Conservation (phyloP, 2,113 vertebrate species). For the Tapirus terrestris region DNA sequence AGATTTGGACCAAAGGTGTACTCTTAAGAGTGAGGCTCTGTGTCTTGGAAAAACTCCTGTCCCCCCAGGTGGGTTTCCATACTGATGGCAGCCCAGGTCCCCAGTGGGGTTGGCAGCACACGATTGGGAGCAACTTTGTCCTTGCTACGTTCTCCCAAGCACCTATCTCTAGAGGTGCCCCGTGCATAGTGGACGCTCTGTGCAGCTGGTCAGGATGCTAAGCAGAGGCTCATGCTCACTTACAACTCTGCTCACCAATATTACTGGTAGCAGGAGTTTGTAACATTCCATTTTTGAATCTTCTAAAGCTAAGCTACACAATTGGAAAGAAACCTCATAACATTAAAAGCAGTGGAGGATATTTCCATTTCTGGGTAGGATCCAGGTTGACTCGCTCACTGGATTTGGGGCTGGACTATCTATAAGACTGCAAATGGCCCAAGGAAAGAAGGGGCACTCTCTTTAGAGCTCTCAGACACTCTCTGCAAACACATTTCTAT, state of each 20-base stretch:
- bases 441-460: background rate
- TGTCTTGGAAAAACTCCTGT: background rate
- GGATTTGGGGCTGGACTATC: background rate
- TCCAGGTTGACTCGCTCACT: background rate
- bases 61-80: background rate
- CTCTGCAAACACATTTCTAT: background rate
- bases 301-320: background rate
- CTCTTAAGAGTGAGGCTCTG: background rate
- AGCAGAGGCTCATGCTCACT: background rate
- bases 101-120: background rate
- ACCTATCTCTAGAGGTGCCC: background rate
- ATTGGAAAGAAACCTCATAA: background rate
- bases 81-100: background rate
- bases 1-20: background rate
- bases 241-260: background rate
- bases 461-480: background rate
- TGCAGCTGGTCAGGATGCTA: background rate
- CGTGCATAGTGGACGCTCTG: rapidly evolving
- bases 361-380: background rate
- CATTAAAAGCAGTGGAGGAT: background rate
- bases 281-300: background rate
- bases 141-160: background rate
- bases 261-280: background rate
- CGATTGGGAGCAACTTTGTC: background rate
- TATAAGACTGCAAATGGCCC: background rate